These are phyloP conservation scores for Hydrolagus colliei DNA, from an alignment of 2,797 vertebrate species.

Conservation along the genomic window DNA sequence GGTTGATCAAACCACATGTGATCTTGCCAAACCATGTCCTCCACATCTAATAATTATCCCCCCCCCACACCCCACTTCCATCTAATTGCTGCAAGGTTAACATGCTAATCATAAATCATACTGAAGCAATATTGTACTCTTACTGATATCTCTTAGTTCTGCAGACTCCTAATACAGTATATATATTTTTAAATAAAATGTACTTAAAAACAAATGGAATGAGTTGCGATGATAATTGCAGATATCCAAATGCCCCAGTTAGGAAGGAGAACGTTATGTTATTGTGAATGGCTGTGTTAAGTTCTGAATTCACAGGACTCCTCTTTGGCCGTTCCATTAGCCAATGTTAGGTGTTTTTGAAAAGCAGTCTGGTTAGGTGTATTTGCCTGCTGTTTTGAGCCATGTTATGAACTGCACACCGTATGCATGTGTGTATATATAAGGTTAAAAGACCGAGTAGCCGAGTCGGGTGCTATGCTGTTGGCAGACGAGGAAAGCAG, in stretches of 20 bases:
- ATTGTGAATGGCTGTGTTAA: background rate
- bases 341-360: background rate
- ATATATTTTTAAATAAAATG: background rate
- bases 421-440: constrained; percentile 60
- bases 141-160: no score
- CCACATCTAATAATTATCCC: no score
- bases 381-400: constrained; percentile 39
- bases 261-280: background rate
- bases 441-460: constrained; percentile 69
- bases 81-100: no score
- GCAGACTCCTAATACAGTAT: no score
- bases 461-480: constrained; percentile 64
- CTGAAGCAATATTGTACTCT: no score
- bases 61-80: no score
- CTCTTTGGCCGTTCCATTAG: background rate
- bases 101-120: no score
- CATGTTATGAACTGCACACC: constrained; percentile 54
- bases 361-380: background rate
- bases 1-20: no score
- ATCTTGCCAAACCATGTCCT: no score
- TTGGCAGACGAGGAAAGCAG: constrained; percentile 70
- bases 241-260: background rate
- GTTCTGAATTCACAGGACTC: background rate
- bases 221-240: background rate
- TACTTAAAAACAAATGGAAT: background rate